Base-by-base conservation (phyloP, 2,113 vertebrate genomes). In the Solenodon paradoxus region DNA sequence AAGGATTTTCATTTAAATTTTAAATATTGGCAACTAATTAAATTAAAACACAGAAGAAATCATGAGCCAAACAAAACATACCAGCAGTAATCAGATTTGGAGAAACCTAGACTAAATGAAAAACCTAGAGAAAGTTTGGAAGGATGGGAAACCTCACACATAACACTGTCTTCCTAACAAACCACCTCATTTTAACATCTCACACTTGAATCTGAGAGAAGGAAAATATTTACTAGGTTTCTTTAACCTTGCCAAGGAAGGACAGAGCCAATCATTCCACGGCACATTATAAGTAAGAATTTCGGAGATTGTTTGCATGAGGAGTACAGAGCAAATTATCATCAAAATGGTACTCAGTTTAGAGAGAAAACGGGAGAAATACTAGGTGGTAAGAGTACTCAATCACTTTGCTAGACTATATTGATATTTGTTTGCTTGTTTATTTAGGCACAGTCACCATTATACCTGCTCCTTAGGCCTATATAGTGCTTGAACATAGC, bases 1-100 rank as follows among this genome's bases (percentile, higher is more conserved):
- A 49, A 51, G 90, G 42, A 92, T 88, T 93, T 71, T 30, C 64
- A 75, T 96, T 91, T 84, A n/a, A 61, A 79, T 47, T 85, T 90
- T 75, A 64, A 71, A 94, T 9, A 15, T 1, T 90, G 45, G 28
- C 32, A 94, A 93, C 47, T 40, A 90, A 69, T 47, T 89, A 68
- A 49, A 81, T 86, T 10, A 9, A 87, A 83, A 55, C 19, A 55
- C 55, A 47, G 22, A 82, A 94, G 94, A 95, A 11, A 84, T 7
- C 64, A 61, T 80, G 32, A 69, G 30, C 66, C 53, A 78, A 84
- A 88, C 22, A 88, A 78, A 55, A 89, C 35, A 49, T 15, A 78
- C 22, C 63, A 86, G 42, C 17, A 82, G 38, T 12, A 13, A 68
- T 26, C 40, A 87, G 17, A 8, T 69, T 72, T 30, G 3, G 12